Base-by-base conservation (phyloP, 23 tunicate genomes). In the Ascidia mentula region DNA sequence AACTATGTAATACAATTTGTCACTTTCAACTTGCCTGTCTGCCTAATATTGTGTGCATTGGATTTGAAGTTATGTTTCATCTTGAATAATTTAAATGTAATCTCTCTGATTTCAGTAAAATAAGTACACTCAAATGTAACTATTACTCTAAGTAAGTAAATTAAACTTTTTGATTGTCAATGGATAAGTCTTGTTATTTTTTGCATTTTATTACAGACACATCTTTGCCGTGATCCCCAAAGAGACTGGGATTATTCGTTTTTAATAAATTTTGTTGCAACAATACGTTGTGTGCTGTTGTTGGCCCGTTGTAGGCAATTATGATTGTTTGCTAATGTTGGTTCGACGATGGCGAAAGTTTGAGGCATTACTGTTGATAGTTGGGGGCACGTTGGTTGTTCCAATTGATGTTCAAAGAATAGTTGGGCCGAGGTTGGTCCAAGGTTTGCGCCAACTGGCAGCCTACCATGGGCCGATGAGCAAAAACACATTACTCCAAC, bases 401-500 rank as follows among this genome's bases (percentile, higher is more conserved):
- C 12, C 53, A 42, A 42, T 42, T 42, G 15, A 42, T 42, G 12
- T 42, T 42, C 53, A 42, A 42, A 42, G 53, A 42, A 12, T 15
- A 42, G 53, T 42, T 42, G 53, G 53, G 15, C 53, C 53, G 15
- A 42, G 12, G 53, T 42, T 42, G 53, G 53, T 42, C 53, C 15
- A 42, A 42, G 53, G 53, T 42, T 42, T 42, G 15, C 53, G 53
- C 53, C 53, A 42, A 42, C 53, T 42, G 15, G 53, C 53, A 42
- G 53, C 53, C 53, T 9, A 42, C 53, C 53, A 15, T 42, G 53
- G 53, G 53, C 53, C 53, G 53, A 42, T 42, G 53, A 42, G 53
- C 53, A 42, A 42, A 42, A 42, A 42, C 53, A 42, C 53, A 42
- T 42, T 42, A 42, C 53, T 42, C 53, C 53, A 42, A 42, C 53